These are phyloP conservation scores for Caenorhabditis imperialis DNA, from an alignment of 2,888 invertebrate species.

Conservation along the genomic window DNA sequence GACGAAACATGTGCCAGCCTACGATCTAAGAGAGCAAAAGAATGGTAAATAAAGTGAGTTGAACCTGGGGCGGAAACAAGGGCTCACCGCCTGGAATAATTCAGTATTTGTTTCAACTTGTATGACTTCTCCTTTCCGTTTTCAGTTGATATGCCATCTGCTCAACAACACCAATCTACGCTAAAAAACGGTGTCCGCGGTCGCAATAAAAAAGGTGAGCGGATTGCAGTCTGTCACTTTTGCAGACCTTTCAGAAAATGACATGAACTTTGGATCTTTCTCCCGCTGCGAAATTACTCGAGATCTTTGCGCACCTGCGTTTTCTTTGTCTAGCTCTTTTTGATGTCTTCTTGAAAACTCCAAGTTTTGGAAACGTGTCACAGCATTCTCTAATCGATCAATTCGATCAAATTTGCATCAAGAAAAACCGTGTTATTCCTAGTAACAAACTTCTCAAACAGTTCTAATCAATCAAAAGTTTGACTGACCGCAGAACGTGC, in stretches of 20 bases:
- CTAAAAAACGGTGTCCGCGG: conserved; percentile 52
- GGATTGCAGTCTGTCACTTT: no score
- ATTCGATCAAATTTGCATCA: no score
- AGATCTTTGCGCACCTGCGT: no score
- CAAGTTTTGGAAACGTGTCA: no score
- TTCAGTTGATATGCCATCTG: conserved; percentile 56
- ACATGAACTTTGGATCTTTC: conserved; percentile 20
- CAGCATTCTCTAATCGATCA: no score
- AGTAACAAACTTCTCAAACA: no score
- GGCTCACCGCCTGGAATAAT: conserved; percentile 22
- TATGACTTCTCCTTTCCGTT: background rate
- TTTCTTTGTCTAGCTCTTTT: no score
- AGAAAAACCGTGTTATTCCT: no score
- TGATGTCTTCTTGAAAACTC: no score
- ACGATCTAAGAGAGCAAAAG: conserved; percentile 41
- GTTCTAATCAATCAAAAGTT: no score
- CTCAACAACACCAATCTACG: conserved; percentile 59
- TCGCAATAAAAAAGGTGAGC: conserved; percentile 49
- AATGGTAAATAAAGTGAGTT: conserved; percentile 53
- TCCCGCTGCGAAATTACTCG: conserved; percentile 14
- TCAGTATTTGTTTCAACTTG: conserved; percentile 17
- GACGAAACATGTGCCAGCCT: conserved; percentile 17
- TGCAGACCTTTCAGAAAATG: conserved; percentile 18
- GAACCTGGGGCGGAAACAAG: no score
- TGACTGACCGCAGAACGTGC: no score